phyloP scores from a whole-genome alignment of 1,140 invertebrate species.

The Cotesia glomerata region DNA sequence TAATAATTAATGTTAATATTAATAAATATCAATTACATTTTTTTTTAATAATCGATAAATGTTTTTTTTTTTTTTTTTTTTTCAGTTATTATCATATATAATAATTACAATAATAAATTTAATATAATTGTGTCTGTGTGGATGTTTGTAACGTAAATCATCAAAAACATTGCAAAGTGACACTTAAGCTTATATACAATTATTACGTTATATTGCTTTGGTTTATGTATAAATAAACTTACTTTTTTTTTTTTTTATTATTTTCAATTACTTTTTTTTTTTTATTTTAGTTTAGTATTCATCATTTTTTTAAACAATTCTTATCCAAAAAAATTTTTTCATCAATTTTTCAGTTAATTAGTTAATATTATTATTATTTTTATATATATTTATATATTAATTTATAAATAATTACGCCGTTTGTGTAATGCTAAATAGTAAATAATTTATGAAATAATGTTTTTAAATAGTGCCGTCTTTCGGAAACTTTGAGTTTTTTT shows the following conservation, averaged over 20 bases:
- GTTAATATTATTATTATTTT: constrained; percentile 14
- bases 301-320: too few relatives aligned
- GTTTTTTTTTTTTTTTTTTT: constrained; percentile 25
- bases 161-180: constrained; percentile 24
- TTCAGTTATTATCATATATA: background rate
- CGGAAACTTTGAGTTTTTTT: constrained; percentile 1
- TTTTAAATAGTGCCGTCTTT: constrained; percentile 17
- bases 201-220: constrained; percentile 51
- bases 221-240: constrained; percentile 34
- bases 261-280: background rate
- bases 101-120: background rate
- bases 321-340: too few relatives aligned
- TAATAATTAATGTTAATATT: constrained; percentile 15
- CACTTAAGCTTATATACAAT: constrained; percentile 28
- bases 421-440: background rate
- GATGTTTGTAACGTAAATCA: background rate
- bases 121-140: background rate
- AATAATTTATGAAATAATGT: background rate
- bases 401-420: background rate
- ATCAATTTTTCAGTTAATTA: too few relatives aligned
- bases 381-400: background rate
- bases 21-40: background rate
- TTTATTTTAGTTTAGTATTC: background rate
- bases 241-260: background rate
- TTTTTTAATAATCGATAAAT: background rate